Evolutionary conservation across 2,888 invertebrate genomes (phyloP).

Genomic region (Drosophila mettleri): DNA sequence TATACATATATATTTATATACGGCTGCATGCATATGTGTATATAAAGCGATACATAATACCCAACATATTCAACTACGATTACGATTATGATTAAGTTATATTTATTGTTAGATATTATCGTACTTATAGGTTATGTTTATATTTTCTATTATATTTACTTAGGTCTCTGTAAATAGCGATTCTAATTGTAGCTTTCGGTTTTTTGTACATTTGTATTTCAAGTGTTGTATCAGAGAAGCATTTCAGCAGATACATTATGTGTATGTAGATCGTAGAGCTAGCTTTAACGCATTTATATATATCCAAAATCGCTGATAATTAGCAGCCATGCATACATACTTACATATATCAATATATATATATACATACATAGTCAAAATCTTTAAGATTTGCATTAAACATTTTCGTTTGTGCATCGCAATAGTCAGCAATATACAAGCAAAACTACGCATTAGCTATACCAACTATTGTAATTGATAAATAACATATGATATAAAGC

Average conservation of each 20-base stretch:
- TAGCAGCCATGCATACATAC: conserved; percentile 12
- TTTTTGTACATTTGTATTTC: conserved; percentile 49
- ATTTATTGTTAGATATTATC: conserved; percentile 36
- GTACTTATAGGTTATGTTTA: conserved; percentile 21
- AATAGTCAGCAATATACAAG: conserved; percentile 68
- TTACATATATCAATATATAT: conserved; percentile 23
- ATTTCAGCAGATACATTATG: conserved; percentile 51
- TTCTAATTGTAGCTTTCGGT: conserved; percentile 10
- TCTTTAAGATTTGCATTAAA: conserved; percentile 72
- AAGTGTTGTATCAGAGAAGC: conserved; percentile 67
- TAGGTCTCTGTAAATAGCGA: conserved; percentile 44
- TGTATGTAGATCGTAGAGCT: conserved; percentile 42
- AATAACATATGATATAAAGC: conserved; percentile 26
- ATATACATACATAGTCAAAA: conserved; percentile 64
- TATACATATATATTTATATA: conserved; percentile 11
- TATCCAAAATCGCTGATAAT: conserved; percentile 30
- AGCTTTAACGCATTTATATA: conserved; percentile 39
- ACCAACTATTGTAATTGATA: conserved; percentile 39
- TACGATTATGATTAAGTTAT: conserved; percentile 41
- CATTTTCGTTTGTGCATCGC: conserved; percentile 47
- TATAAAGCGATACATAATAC: conserved; percentile 10
- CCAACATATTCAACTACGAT: conserved; percentile 33
- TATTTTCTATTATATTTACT: no score
- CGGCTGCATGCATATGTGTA: conserved; percentile 9
- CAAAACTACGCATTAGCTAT: conserved; percentile 48